phyloP scores from a whole-genome alignment of 2,888 invertebrate genomes.

The Sarcophaga rosellei region DNA sequence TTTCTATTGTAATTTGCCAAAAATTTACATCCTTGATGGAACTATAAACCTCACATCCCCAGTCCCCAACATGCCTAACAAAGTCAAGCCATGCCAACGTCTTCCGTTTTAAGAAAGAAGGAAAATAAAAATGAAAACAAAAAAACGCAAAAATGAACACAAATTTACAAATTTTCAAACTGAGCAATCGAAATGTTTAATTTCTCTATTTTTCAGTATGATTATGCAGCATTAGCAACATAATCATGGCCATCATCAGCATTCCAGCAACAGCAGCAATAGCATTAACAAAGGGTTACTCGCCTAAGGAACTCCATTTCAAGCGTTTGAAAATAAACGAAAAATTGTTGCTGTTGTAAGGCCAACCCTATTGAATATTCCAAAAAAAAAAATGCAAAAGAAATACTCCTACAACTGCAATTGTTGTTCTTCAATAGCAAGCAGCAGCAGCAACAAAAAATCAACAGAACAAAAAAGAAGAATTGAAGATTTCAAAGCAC shows the following conservation, averaged over 20 bases:
- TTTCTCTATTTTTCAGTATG: conserved; percentile 62
- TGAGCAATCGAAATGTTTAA: conserved; percentile 77
- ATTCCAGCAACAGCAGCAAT: conserved; percentile 32
- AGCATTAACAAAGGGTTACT: background rate
- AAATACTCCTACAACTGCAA: conserved; percentile 70
- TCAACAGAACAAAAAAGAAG: conserved; percentile 43
- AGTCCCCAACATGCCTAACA: conserved; percentile 24
- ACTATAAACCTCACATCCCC: conserved; percentile 31
- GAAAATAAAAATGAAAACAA: conserved; percentile 10
- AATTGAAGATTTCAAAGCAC: conserved; percentile 65
- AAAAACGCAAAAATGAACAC: conserved; percentile 22
- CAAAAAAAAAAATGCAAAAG: background rate
- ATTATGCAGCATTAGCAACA: conserved; percentile 74
- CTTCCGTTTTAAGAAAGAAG: conserved; percentile 45
- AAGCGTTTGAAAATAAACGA: background rate
- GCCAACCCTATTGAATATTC: no score
- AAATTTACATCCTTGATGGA: conserved; percentile 66
- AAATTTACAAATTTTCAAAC: conserved; percentile 69
- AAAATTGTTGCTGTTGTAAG: no score
- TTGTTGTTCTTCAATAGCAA: conserved; percentile 62
- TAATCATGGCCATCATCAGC: conserved; percentile 57
- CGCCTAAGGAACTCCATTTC: background rate
- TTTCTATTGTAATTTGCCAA: conserved; percentile 68
- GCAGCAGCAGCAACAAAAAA: conserved; percentile 13
- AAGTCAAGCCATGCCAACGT: conserved; percentile 35